phyloP scores from a whole-genome alignment of 2,888 invertebrate species.

The Campoletis raptor region DNA sequence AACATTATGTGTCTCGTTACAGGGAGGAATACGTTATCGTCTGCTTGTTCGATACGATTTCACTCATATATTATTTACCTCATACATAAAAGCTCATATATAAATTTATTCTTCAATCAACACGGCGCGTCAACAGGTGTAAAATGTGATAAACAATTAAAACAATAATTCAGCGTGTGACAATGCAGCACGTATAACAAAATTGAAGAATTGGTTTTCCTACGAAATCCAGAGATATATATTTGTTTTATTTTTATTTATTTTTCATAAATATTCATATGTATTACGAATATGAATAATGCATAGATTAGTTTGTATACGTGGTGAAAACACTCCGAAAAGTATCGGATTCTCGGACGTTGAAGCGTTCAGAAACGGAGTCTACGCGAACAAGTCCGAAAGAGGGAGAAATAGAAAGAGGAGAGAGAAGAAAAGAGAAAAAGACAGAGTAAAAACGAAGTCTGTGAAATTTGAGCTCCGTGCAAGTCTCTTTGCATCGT shows the following conservation, averaged over 20 bases:
- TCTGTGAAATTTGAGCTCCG: slow-evolving; percentile 60
- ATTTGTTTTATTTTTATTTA: slow-evolving; percentile 22
- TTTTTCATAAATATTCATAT: slow-evolving; percentile 45
- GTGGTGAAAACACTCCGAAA: not conserved
- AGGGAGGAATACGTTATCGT: slow-evolving; percentile 44
- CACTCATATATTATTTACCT: slow-evolving; percentile 52
- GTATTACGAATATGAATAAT: slow-evolving; percentile 19
- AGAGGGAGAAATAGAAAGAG: not conserved
- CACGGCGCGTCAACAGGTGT: slow-evolving; percentile 53
- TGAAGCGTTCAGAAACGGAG: slow-evolving; percentile 4
- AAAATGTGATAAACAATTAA: slow-evolving; percentile 52
- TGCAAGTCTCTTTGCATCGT: slow-evolving; percentile 60
- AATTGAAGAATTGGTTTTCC: slow-evolving; percentile 9
- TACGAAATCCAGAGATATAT: not conserved
- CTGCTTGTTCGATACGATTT: slow-evolving; percentile 45
- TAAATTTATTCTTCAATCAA: slow-evolving; percentile 29
- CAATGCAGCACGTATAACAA: not conserved
- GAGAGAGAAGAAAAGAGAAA: slow-evolving; percentile 13
- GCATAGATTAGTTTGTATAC: not conserved
- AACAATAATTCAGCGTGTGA: slow-evolving; percentile 23
- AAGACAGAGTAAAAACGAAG: slow-evolving; percentile 5
- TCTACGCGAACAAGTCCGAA: slow-evolving; percentile 12
- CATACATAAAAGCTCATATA: slow-evolving; percentile 8
- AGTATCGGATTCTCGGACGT: slow-evolving; percentile 4
- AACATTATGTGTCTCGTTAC: slow-evolving; percentile 5